A percentile compares a stretch with the other conserved stretches of the same genome.
Evolutionary conservation across 2,888 invertebrate species (phyloP).

Genomic region (Noctua janthina): DNA sequence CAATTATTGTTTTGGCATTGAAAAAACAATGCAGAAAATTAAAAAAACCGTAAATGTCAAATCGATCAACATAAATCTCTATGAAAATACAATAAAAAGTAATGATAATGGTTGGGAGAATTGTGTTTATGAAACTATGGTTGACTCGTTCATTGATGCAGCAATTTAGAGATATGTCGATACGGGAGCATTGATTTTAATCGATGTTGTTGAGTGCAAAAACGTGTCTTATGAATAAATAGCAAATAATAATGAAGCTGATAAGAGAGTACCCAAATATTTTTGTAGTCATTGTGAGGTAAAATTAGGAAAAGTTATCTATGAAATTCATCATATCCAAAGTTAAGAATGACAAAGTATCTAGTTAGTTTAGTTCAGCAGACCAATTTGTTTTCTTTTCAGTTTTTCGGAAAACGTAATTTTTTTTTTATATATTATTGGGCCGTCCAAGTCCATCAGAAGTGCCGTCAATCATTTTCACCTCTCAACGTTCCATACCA

Average conservation of each 20-base stretch:
- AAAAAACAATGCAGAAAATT: constrained; percentile 53
- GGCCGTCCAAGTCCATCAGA: not conserved
- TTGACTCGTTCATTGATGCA: constrained; percentile 48
- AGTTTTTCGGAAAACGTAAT: not conserved
- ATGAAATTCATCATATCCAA: not conserved
- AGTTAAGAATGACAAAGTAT: not conserved
- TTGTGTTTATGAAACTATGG: constrained; percentile 57
- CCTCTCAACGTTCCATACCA: not conserved
- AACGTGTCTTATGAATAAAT: not conserved
- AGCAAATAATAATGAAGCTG: not conserved
- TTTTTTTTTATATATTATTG: too few relatives aligned
- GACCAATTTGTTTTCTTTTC: not conserved
- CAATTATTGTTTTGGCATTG: constrained; percentile 73
- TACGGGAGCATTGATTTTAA: constrained; percentile 17
- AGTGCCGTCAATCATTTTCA: not conserved
- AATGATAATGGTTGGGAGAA: constrained; percentile 67
- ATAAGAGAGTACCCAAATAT: not conserved
- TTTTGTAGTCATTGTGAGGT: not conserved
- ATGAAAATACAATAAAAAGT: constrained; percentile 72
- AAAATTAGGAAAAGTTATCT: too few relatives aligned
- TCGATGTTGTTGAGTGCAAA: constrained; percentile 18
- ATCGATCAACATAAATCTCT: constrained; percentile 77
- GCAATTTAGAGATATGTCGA: constrained; percentile 52
- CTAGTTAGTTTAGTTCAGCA: not conserved
- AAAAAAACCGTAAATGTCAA: constrained; percentile 69